Conservation (phyloP, 92 coral and sea anemone species). For the Actinostola sp. region DNA sequence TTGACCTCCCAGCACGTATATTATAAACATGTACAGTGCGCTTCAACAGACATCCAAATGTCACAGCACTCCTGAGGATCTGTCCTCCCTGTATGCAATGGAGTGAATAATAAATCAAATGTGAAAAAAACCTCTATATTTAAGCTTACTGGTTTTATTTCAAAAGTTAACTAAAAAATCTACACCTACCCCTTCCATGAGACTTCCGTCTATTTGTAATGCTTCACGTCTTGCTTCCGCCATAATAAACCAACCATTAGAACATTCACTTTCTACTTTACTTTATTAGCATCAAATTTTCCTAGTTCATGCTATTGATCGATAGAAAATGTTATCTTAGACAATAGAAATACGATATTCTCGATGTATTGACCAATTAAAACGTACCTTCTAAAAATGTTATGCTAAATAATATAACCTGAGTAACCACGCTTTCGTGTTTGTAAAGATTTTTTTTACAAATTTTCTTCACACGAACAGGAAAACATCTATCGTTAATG, state of each 20-base stretch:
- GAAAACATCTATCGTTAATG: too few relatives aligned
- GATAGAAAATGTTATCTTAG: too few relatives aligned
- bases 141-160: too few relatives aligned
- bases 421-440: background rate
- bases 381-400: background rate
- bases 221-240: conserved; percentile 50
- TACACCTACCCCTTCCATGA: conserved; percentile 83
- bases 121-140: background rate
- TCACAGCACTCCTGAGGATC: conserved; percentile 77
- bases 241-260: too few relatives aligned
- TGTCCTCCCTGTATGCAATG: conserved; percentile 59
- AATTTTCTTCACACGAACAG: too few relatives aligned
- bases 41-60: conserved; percentile 74
- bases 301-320: too few relatives aligned
- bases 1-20: conserved; percentile 81
- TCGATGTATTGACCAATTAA: background rate
- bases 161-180: background rate
- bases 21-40: conserved; percentile 67
- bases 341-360: background rate
- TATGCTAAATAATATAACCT: background rate
- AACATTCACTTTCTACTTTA: too few relatives aligned
- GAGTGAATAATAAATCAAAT: background rate
- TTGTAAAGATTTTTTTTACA: too few relatives aligned
- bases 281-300: background rate
- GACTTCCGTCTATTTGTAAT: conserved; percentile 74